phyloP scores from a whole-genome alignment of 2,113 vertebrate genomes.

The Megaleporinus macrocephalus region DNA sequence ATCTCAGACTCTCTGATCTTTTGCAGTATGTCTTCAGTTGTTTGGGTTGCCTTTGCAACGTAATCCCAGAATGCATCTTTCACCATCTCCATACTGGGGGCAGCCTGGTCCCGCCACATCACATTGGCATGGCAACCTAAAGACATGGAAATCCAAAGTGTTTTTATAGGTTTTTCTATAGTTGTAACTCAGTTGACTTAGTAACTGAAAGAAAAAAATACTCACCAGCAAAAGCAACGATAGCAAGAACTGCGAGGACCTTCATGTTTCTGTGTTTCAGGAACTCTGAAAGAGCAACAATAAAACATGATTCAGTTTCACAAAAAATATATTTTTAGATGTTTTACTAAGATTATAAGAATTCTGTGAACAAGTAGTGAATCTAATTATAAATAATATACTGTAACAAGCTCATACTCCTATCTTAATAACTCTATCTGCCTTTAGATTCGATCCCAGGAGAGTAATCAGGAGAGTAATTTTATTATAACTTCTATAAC shows the following conservation, averaged over 20 bases:
- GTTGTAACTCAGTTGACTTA: neutral
- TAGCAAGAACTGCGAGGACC: slow-evolving; percentile 57
- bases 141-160: neutral
- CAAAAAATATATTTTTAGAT: no score
- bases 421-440: no score
- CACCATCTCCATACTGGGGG: slow-evolving; percentile 39
- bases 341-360: no score
- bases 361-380: no score
- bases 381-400: no score
- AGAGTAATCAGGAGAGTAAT: no score
- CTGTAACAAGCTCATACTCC: no score
- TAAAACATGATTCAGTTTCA: neutral
- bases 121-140: slow-evolving; percentile 50
- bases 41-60: slow-evolving; percentile 46
- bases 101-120: slow-evolving; percentile 43
- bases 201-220: neutral
- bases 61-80: slow-evolving; percentile 60
- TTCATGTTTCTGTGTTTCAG: slow-evolving; percentile 61
- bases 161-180: no score
- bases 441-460: no score
- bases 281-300: neutral
- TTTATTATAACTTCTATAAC: no score
- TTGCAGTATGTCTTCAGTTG: slow-evolving; percentile 49
- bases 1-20: slow-evolving; percentile 45
- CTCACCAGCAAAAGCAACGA: slow-evolving; percentile 65